Evolutionary conservation across 2,888 invertebrate genomes (phyloP).

Genomic region (Ephialtes manifestator): DNA sequence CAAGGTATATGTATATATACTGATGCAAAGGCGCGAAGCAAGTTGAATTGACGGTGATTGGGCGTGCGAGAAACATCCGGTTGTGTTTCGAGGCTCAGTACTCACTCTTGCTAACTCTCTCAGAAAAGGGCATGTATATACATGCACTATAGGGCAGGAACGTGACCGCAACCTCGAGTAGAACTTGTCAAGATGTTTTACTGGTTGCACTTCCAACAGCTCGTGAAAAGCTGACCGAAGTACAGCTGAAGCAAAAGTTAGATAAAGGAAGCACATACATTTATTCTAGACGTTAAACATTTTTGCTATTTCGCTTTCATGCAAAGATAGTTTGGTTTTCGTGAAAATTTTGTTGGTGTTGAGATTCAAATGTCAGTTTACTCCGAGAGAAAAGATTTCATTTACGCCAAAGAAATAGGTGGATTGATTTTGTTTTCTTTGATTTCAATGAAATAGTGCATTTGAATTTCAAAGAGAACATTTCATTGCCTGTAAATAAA

Average conservation of each 20-base stretch:
- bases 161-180: conserved; percentile 52
- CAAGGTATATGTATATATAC: background rate
- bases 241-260: background rate
- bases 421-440: too few species aligned
- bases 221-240: conserved; percentile 20
- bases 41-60: conserved; percentile 81
- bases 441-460: too few species aligned
- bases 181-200: conserved; percentile 44
- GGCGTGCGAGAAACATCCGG: conserved; percentile 82
- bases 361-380: too few species aligned
- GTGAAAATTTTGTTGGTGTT: too few species aligned
- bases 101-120: conserved; percentile 48
- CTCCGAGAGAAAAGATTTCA: too few species aligned
- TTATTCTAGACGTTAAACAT: background rate
- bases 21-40: conserved; percentile 26
- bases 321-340: too few species aligned
- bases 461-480: too few species aligned
- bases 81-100: conserved; percentile 72
- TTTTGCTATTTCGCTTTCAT: background rate
- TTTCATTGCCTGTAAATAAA: too few species aligned
- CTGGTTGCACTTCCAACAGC: conserved; percentile 19
- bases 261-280: background rate
- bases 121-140: conserved; percentile 26
- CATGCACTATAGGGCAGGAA: conserved; percentile 19
- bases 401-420: too few species aligned